These are phyloP conservation scores for Geophilus truncorum DNA, from an alignment of 2,888 invertebrate species.

Conservation along the genomic window DNA sequence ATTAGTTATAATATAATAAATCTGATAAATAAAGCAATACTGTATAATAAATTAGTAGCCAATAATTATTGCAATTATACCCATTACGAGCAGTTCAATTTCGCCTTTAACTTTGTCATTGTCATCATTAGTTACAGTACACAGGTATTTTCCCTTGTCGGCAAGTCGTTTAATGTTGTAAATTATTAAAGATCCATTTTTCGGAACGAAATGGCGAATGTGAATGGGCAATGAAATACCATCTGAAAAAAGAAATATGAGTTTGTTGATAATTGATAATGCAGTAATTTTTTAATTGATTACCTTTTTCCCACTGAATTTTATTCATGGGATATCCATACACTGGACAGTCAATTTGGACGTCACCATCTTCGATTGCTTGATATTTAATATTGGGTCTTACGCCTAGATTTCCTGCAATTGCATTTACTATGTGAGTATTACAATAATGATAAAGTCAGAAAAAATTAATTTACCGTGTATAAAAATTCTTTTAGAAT, in stretches of 20 bases:
- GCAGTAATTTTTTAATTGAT: neutral
- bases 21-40: too few species aligned
- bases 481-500: neutral
- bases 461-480: neutral
- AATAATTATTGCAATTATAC: constrained; percentile 61
- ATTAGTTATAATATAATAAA: too few species aligned
- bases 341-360: constrained; percentile 81
- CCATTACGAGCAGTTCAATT: constrained; percentile 92
- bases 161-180: constrained; percentile 86
- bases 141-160: constrained; percentile 90
- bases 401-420: neutral
- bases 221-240: constrained; percentile 83
- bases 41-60: neutral
- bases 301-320: constrained; percentile 88
- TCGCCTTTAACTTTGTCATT: constrained; percentile 82
- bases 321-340: constrained; percentile 91
- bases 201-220: constrained; percentile 65
- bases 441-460: too few species aligned
- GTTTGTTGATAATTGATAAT: neutral
- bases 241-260: constrained; percentile 51
- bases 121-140: constrained; percentile 85
- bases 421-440: neutral
- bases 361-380: constrained; percentile 82
- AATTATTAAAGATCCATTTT: constrained; percentile 59
- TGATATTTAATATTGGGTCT: constrained; percentile 77